Conservation (phyloP, 2,113 vertebrate species). For the Vulpes vulpes region DNA sequence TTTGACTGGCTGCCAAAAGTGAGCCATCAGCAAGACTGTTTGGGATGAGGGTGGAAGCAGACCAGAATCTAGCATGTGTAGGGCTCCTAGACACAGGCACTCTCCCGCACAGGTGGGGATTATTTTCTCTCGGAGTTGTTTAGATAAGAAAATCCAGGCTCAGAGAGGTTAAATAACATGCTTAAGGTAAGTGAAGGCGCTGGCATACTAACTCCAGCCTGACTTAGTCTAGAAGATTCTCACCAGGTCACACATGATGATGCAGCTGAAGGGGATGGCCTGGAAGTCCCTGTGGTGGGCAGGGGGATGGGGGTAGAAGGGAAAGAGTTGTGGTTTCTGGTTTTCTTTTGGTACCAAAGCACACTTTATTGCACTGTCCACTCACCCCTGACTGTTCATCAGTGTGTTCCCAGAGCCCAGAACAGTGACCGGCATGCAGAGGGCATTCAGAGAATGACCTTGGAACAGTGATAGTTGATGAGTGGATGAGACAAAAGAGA, state of each 20-base stretch:
- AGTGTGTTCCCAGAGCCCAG: background rate
- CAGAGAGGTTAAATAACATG: background rate
- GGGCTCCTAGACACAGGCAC: background rate
- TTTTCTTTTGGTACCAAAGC: background rate
- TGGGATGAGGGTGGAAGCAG: background rate
- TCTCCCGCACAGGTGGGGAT: background rate
- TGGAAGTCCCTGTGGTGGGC: no score
- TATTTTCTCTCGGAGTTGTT: background rate
- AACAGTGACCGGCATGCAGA: background rate
- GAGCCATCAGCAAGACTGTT: background rate
- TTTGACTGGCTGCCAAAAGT: background rate
- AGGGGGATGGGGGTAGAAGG: no score
- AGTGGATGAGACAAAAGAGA: background rate
- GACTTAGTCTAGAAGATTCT: background rate
- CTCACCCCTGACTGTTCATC: background rate
- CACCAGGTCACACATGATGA: background rate
- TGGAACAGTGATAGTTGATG: background rate
- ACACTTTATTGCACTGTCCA: background rate
- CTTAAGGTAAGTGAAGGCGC: background rate
- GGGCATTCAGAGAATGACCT: background rate
- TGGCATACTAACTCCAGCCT: background rate
- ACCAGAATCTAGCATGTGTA: fast-evolving
- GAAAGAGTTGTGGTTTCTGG: background rate
- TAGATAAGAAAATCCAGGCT: background rate
- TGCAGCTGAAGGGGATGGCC: fast-evolving